Percentiles rank a stretch among this genome's conserved stretches.
Evolutionary conservation across 2,888 invertebrate genomes (phyloP).

Genomic region (Eupithecia inturbata): DNA sequence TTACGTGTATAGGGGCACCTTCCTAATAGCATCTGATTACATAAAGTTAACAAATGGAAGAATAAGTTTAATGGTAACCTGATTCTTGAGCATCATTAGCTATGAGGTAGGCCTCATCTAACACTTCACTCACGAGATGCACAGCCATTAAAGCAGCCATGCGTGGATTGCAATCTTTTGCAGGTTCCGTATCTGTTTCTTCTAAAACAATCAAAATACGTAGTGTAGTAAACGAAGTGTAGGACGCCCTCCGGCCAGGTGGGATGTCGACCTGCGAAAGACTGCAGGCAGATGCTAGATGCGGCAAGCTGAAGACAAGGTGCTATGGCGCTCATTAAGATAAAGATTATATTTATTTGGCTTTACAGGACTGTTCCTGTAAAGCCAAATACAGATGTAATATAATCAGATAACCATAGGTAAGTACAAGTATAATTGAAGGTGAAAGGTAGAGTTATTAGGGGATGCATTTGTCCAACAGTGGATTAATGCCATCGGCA

Average conservation of each 20-base stretch:
- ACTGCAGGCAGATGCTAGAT: not conserved
- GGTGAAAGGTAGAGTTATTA: too few species aligned
- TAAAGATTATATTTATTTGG: too few species aligned
- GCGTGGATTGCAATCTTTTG: slow-evolving; percentile 50
- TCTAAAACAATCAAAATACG: slow-evolving; percentile 46
- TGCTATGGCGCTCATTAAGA: not conserved
- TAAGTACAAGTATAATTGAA: too few species aligned
- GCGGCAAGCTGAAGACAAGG: not conserved
- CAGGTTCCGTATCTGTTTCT: slow-evolving; percentile 51
- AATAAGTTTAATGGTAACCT: slow-evolving; percentile 48
- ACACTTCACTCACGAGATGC: slow-evolving; percentile 69
- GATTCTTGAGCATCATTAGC: slow-evolving; percentile 66
- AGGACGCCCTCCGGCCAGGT: not conserved
- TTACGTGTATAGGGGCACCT: not conserved
- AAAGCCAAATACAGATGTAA: too few species aligned
- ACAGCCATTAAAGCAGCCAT: slow-evolving; percentile 64
- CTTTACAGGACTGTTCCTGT: too few species aligned
- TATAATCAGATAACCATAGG: too few species aligned
- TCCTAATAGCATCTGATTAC: not conserved
- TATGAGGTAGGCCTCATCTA: slow-evolving; percentile 73
- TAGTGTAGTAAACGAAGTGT: not conserved
- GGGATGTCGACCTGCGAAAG: not conserved
- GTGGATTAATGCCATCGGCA: too few species aligned
- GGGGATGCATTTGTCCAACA: not conserved
- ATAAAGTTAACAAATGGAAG: not conserved